Evolutionary conservation across 2,113 vertebrate species (phyloP).

Genomic region (Ictalurus furcatus): DNA sequence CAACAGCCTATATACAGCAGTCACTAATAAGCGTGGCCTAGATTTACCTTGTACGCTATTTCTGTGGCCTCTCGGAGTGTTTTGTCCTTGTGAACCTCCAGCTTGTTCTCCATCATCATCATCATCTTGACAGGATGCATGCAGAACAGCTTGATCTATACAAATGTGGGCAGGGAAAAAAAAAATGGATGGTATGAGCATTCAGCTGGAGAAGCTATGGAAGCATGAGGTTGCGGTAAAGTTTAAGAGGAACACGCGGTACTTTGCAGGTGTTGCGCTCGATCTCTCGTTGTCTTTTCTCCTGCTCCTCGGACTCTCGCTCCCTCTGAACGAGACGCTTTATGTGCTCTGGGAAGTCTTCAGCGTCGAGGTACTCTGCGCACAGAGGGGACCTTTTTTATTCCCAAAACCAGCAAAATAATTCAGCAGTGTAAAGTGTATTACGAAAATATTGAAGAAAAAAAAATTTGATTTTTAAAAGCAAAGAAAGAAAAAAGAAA

Average conservation of each 20-base stretch:
- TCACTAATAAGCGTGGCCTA: neutral
- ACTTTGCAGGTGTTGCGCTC: slow-evolving; percentile 99
- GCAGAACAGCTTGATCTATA: slow-evolving; percentile 96
- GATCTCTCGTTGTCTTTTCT: slow-evolving; percentile 95
- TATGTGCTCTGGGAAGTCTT: slow-evolving; percentile 94
- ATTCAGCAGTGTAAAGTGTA: neutral
- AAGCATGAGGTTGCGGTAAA: neutral
- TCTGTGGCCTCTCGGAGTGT: slow-evolving; percentile 92
- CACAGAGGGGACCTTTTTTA: slow-evolving; percentile 26
- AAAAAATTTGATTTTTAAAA: neutral
- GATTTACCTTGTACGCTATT: slow-evolving; percentile 88
- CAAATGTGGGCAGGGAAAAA: neutral
- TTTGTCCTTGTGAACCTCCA: slow-evolving; percentile 97
- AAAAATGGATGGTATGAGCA: neutral
- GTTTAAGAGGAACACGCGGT: neutral
- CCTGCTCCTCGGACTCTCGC: slow-evolving; percentile 94
- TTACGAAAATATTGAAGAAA: neutral
- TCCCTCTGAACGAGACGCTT: slow-evolving; percentile 90
- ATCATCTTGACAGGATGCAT: slow-evolving; percentile 91
- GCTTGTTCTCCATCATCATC: slow-evolving; percentile 98
- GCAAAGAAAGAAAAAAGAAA: neutral
- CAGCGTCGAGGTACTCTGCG: slow-evolving; percentile 86
- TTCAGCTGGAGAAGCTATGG: neutral
- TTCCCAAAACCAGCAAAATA: neutral
- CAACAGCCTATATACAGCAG: neutral